Conservation (phyloP, 2,797 vertebrate genomes). For the Myotis pilosus region DNA sequence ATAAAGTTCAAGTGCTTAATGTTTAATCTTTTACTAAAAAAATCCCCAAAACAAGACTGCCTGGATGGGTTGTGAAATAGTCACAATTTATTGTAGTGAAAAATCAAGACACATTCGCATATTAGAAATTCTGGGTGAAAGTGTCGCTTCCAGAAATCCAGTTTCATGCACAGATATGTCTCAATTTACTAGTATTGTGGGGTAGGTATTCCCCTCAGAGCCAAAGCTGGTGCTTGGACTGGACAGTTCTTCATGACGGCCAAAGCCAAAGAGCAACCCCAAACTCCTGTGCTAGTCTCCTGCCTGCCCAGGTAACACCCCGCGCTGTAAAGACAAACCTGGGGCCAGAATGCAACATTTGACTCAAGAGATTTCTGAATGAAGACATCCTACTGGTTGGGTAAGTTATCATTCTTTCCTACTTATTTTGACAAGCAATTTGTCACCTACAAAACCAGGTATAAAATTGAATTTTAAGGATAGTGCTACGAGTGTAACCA, state of each 20-base stretch:
- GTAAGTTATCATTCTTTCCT: neutral
- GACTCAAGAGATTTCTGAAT: neutral
- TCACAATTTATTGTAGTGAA: neutral
- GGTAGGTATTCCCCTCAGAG: neutral
- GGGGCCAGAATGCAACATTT: neutral
- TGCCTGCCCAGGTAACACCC: neutral
- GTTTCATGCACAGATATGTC: neutral
- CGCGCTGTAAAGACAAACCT: neutral
- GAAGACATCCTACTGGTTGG: neutral
- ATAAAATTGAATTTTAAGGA: conserved; percentile 40
- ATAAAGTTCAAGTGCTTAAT: neutral
- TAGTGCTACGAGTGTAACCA: neutral
- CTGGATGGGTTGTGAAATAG: neutral
- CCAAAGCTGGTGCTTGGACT: neutral
- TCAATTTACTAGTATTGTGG: neutral
- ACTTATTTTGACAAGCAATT: conserved; percentile 28
- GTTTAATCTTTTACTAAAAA: conserved; percentile 14
- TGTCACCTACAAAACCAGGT: neutral
- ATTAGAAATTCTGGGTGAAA: neutral
- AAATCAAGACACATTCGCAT: neutral
- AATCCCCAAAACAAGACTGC: neutral
- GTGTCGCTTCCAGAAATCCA: neutral
- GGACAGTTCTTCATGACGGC: neutral
- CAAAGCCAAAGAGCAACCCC: neutral
- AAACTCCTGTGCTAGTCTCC: neutral